Base-by-base conservation (phyloP, 2,797 vertebrate species). In the Synanceia verrucosa region DNA sequence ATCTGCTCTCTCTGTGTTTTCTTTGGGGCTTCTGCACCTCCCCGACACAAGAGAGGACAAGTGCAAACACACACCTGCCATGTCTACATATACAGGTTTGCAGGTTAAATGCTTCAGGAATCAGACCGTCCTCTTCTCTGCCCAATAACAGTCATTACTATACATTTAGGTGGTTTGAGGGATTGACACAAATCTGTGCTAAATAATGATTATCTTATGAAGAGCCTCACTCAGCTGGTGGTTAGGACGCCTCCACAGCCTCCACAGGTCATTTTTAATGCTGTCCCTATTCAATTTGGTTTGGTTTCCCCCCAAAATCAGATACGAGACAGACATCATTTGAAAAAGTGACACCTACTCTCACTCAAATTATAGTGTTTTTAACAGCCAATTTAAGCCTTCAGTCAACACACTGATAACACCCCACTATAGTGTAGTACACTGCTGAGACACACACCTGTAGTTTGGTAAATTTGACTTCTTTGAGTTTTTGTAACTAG, bases 161-260 rank as follows among this genome's bases (percentile, higher is more conserved):
- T 36, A 75, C 48, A 79, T 84, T 70, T 81, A 74, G 71, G 79
- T 53, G 79, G 67, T 75, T 89, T 83, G 39, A 65, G 34, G 62
- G 81, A 87, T 81, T 66, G 26, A 66, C 72, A 29, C 39, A 77
- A 81, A 78, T 76, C 76, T 65, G 46, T 75, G 59, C 78, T 84
- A 90, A 93, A 91, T 88, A 88, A 74, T 78, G 85, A 88, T 93
- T 92, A 90, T 83, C 63, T 82, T 66, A 85, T 84, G 76, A 81
- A 43, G 37, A 81, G 67, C 43, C 33, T 8, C 2, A 10, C 55
- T 65, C 76, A 70, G 83, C 41, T 58, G 66, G 76, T 67, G 65
- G 67, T 84, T 73, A 82, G 19, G 60, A 21, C 39, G 72, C 52
- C 26, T 33, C 62, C 61, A 59, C 58, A 55, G 73, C 61, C 71